A percentile compares a stretch with the other conserved stretches of the same genome.
Conservation (phyloP, 2,888 invertebrate species). For the Dascillus cervinus region DNA sequence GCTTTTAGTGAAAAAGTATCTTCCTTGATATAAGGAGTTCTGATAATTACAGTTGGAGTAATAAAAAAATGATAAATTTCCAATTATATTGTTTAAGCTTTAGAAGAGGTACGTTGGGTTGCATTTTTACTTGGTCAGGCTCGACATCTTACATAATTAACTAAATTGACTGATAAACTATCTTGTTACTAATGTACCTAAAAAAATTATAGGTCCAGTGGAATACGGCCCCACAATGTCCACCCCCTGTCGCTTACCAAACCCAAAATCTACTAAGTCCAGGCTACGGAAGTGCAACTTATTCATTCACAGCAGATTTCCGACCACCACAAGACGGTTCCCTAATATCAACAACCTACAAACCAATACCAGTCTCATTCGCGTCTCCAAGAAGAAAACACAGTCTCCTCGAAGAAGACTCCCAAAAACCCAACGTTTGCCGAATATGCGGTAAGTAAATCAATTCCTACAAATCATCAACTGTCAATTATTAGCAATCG, state of each 20-base stretch:
- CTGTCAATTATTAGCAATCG: background rate
- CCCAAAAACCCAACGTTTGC: conserved; percentile 81
- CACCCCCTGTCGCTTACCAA: conserved; percentile 48
- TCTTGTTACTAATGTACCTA: no score
- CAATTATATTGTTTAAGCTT: no score
- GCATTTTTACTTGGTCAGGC: no score
- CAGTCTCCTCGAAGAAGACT: conserved; percentile 55
- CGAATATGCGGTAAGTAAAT: conserved; percentile 68
- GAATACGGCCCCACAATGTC: conserved; percentile 53
- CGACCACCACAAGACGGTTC: conserved; percentile 57
- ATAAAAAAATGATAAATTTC: no score
- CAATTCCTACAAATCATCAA: background rate
- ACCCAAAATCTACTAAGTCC: conserved; percentile 59
- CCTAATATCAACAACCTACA: conserved; percentile 49
- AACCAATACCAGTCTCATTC: conserved; percentile 46
- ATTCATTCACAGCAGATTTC: conserved; percentile 79
- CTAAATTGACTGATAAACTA: no score
- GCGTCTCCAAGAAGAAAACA: conserved; percentile 38
- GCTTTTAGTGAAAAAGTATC: no score
- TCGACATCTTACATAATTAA: no score
- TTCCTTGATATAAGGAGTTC: no score
- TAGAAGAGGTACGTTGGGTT: no score
- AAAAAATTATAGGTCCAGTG: conserved; percentile 79
- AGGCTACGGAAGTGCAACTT: conserved; percentile 63
- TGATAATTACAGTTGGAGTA: no score